Evolutionary conservation across 2,797 vertebrate species (phyloP).

Genomic region (Oophaga sylvatica): DNA sequence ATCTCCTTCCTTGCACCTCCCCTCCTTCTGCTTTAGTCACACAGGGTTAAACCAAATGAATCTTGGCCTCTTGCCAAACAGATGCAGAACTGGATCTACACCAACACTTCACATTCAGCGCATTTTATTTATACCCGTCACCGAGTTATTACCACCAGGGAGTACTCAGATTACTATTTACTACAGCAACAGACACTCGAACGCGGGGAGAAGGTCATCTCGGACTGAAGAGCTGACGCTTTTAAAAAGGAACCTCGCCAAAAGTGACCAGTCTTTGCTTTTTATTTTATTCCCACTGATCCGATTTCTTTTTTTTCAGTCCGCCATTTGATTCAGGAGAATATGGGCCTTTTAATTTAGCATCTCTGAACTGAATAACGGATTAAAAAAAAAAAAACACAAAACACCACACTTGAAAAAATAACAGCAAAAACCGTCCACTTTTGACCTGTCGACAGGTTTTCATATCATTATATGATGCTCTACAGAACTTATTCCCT

Average conservation of each 20-base stretch:
- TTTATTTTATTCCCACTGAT: too few relatives aligned
- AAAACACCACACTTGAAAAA: too few relatives aligned
- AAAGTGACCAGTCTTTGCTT: too few relatives aligned
- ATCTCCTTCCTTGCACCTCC: background rate
- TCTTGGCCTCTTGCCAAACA: conserved; percentile 56
- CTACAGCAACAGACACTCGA: conserved; percentile 29
- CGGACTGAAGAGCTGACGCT: conserved; percentile 32
- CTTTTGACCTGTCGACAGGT: too few relatives aligned
- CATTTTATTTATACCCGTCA: conserved; percentile 60
- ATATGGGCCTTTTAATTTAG: too few relatives aligned
- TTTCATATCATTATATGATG: background rate
- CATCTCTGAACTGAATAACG: too few relatives aligned
- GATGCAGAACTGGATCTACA: conserved; percentile 58
- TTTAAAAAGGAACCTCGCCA: background rate
- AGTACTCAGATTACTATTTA: conserved; percentile 51
- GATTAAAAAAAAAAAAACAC: too few relatives aligned
- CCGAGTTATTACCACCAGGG: conserved; percentile 32
- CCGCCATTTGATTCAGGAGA: too few relatives aligned
- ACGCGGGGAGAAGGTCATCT: conserved; percentile 7
- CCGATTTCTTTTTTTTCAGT: too few relatives aligned
- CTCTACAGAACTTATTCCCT: background rate
- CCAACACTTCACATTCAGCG: conserved; percentile 58
- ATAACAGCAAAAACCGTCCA: too few relatives aligned
- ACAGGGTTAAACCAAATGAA: conserved; percentile 67
- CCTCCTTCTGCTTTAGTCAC: conserved; percentile 61